Conservation (phyloP, 2,888 invertebrate genomes). For the Lamproptera curius region DNA sequence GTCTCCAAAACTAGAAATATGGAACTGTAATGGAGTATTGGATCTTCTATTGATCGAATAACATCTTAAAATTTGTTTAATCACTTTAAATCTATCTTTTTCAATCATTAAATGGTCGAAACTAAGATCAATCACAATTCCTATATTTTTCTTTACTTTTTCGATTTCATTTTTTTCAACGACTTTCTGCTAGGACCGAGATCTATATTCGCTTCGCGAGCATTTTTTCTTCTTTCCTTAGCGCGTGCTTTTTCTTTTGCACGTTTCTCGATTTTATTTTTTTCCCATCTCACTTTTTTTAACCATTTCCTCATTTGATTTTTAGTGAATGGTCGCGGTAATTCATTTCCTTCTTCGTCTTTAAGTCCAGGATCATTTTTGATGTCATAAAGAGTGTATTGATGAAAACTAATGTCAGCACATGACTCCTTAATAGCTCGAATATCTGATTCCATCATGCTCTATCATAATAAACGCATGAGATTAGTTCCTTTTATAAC, state of each 20-base stretch:
- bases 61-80: slow-evolving; percentile 93
- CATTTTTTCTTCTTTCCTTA: slow-evolving; percentile 83
- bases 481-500: too few species aligned
- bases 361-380: slow-evolving; percentile 66
- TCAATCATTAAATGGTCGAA: slow-evolving; percentile 95
- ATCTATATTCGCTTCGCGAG: slow-evolving; percentile 83
- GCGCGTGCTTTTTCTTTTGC: slow-evolving; percentile 84
- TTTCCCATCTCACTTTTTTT: slow-evolving; percentile 86
- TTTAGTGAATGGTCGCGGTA: slow-evolving; percentile 76
- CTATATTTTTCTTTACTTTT: slow-evolving; percentile 82
- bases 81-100: slow-evolving; percentile 91
- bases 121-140: slow-evolving; percentile 91
- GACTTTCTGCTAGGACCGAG: slow-evolving; percentile 89
- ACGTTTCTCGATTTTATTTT: slow-evolving; percentile 83
- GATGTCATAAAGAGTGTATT: slow-evolving; percentile 60
- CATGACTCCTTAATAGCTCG: slow-evolving; percentile 25
- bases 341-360: slow-evolving; percentile 61
- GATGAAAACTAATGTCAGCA: slow-evolving; percentile 39
- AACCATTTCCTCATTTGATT: slow-evolving; percentile 82
- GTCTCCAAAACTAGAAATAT: slow-evolving; percentile 89
- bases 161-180: slow-evolving; percentile 85
- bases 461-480: too few species aligned
- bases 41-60: slow-evolving; percentile 94
- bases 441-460: too few species aligned
- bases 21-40: slow-evolving; percentile 86